Evolutionary conservation across 2,797 vertebrate genomes (phyloP).

Genomic region (Microchirus variegatus): DNA sequence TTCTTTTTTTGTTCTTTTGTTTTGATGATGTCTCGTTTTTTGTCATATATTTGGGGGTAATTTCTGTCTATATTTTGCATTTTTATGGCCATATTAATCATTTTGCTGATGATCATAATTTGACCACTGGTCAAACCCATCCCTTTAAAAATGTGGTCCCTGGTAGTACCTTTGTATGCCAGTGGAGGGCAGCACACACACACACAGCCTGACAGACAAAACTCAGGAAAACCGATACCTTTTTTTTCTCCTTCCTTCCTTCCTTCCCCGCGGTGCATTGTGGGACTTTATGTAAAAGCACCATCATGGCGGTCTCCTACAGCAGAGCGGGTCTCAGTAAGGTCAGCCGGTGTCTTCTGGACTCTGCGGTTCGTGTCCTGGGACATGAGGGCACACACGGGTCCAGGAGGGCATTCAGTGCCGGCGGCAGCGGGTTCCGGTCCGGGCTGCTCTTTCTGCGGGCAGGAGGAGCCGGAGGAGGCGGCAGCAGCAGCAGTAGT

Average conservation of each 20-base stretch:
- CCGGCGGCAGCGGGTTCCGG: slow-evolving; percentile 42
- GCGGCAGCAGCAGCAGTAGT: slow-evolving; percentile 49
- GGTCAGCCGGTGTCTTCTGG: slow-evolving; percentile 67
- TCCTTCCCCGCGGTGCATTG: slow-evolving; percentile 45
- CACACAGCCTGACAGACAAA: too few species aligned
- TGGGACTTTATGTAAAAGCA: slow-evolving; percentile 73
- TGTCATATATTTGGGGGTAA: too few species aligned
- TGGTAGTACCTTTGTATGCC: too few species aligned
- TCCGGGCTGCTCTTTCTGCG: slow-evolving; percentile 26
- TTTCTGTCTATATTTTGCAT: too few species aligned
- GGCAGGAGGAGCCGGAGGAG: slow-evolving; percentile 37
- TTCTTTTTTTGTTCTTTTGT: too few species aligned
- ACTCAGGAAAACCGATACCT: background rate
- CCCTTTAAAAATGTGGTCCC: too few species aligned
- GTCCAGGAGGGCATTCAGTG: slow-evolving; percentile 49
- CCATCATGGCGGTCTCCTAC: slow-evolving; percentile 79
- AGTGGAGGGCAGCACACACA: too few species aligned
- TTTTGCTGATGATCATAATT: too few species aligned
- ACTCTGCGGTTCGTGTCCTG: slow-evolving; percentile 30
- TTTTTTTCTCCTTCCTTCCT: rapidly evolving
- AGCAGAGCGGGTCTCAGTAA: slow-evolving; percentile 58
- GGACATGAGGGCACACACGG: slow-evolving; percentile 26
- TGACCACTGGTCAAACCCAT: too few species aligned
- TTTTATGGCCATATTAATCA: too few species aligned
- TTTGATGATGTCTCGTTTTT: too few species aligned